Evolutionary conservation across 2,888 invertebrate species (phyloP).

Genomic region (Drosophila mayaguana): DNA sequence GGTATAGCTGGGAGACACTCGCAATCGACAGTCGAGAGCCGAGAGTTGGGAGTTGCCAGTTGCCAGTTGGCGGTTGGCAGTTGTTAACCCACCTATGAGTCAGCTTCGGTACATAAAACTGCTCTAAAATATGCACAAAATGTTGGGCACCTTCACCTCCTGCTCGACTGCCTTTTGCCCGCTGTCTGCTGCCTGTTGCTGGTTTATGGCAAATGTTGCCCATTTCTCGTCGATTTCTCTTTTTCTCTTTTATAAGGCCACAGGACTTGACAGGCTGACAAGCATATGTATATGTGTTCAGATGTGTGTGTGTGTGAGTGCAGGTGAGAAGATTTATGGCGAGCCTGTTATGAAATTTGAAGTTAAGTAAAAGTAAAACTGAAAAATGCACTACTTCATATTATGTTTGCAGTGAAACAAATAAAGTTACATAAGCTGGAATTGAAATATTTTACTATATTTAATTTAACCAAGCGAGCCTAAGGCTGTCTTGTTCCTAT

Average conservation of each 20-base stretch:
- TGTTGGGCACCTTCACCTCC: conserved; percentile 19
- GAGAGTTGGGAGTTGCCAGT: not conserved
- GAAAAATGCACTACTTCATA: not conserved
- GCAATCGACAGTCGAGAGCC: not conserved
- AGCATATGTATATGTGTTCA: not conserved
- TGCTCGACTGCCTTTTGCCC: conserved; percentile 25
- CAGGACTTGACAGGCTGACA: conserved; percentile 48
- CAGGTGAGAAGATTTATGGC: conserved; percentile 62
- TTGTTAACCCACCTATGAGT: conserved; percentile 31
- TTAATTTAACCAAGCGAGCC: not conserved
- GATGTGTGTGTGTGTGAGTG: conserved; percentile 4
- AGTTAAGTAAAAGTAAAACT: conserved; percentile 43
- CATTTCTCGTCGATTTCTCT: conserved; percentile 35
- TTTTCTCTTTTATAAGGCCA: conserved; percentile 30
- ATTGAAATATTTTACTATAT: not conserved
- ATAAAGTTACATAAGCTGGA: no score
- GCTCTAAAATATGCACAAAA: conserved; percentile 58
- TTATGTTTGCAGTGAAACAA: no score
- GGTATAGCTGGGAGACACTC: not conserved
- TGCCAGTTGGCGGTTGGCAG: not conserved
- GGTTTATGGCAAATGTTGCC: conserved; percentile 56
- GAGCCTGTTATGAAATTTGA: conserved; percentile 48
- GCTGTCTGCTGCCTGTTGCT: conserved; percentile 55
- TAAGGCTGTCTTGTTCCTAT: conserved; percentile 13
- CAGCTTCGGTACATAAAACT: conserved; percentile 49